Conservation (phyloP, 2,888 invertebrate genomes). For the Protodeltote pygarga region DNA sequence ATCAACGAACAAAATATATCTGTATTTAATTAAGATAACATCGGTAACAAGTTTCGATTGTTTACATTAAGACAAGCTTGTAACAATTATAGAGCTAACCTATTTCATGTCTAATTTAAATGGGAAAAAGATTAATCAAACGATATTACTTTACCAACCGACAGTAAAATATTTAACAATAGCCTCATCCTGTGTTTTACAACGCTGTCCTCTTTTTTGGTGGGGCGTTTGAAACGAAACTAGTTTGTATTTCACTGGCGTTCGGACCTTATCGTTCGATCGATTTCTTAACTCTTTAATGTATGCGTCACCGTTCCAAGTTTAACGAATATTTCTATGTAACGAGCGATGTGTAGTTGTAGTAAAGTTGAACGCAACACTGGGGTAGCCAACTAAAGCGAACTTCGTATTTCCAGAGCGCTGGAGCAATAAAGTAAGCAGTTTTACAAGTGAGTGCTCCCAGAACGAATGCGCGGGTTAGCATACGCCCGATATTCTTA, state of each 20-base stretch:
- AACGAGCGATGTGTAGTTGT: conserved; percentile 56
- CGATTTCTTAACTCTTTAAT: conserved; percentile 82
- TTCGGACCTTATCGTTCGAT: conserved; percentile 77
- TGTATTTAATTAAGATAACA: conserved; percentile 29
- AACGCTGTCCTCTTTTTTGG: conserved; percentile 74
- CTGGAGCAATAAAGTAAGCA: conserved; percentile 78
- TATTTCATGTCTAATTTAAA: conserved; percentile 80
- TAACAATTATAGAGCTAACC: conserved; percentile 73
- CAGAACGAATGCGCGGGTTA: conserved; percentile 73
- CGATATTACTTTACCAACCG: conserved; percentile 76
- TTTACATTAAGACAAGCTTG: conserved; percentile 72
- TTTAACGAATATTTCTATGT: conserved; percentile 66
- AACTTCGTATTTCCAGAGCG: conserved; percentile 70
- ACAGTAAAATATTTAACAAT: conserved; percentile 81
- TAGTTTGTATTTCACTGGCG: conserved; percentile 79
- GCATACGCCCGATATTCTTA: conserved; percentile 73
- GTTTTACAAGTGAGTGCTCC: conserved; percentile 79
- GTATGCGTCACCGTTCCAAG: conserved; percentile 73
- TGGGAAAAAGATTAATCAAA: conserved; percentile 81
- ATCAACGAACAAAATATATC: conserved; percentile 7
- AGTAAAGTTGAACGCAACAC: conserved; percentile 57
- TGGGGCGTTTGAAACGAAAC: conserved; percentile 74
- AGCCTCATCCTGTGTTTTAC: conserved; percentile 77
- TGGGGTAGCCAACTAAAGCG: conserved; percentile 64
- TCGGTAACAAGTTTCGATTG: conserved; percentile 56